Base-by-base conservation (phyloP, 2,888 invertebrate genomes). In the Pterostichus madidus region DNA sequence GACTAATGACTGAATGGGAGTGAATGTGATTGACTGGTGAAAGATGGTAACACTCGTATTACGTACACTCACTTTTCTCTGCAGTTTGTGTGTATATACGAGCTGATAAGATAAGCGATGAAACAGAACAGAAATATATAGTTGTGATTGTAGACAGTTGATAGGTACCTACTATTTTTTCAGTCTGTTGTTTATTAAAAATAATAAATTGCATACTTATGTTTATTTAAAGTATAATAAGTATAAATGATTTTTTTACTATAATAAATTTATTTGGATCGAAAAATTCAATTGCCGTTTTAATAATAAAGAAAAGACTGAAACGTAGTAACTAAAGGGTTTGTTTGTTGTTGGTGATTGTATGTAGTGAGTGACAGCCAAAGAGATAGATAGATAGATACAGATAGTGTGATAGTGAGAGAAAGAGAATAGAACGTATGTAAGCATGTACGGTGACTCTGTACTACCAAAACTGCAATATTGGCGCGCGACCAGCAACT, bases 381-480 rank as follows among this genome's bases (percentile, higher is more conserved):
- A 84, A 85, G 86, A 85, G 85, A 86, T 84, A 86, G 80, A 24
- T n/a, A n/a, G n/a, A 68, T 46, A 81, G 77, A 84, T n/a, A 82
- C 71, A 80, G 49, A 56, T 17, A 59, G 80, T 77, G 10, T 31
- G 77, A 73, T 13, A 35, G 61, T 52, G 79, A 68, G 39, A 32
- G 75, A 79, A 32, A 73, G 24, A 68, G 35, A 24, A 46, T 39
- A 75, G 49, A 52, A 75, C 49, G 49, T 82, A 85, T 84, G 80
- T 84, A 85, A 80, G 84, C 85, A 84, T 71, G 83, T 78, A 82
- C 91, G 93, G 93, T 94, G 93, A 93, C 94, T 75, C 81, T 93
- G 94, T 96, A 96, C 96, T 96, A 96, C 96, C 96, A 95, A 96
- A 96, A 95, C 96, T 96, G 96, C 95, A 96, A 95, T 96, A 96